Percentiles rank a stretch among this genome's conserved stretches.
phyloP scores from a whole-genome alignment of 2,888 invertebrate species.

The Odontocerum albicorne region DNA sequence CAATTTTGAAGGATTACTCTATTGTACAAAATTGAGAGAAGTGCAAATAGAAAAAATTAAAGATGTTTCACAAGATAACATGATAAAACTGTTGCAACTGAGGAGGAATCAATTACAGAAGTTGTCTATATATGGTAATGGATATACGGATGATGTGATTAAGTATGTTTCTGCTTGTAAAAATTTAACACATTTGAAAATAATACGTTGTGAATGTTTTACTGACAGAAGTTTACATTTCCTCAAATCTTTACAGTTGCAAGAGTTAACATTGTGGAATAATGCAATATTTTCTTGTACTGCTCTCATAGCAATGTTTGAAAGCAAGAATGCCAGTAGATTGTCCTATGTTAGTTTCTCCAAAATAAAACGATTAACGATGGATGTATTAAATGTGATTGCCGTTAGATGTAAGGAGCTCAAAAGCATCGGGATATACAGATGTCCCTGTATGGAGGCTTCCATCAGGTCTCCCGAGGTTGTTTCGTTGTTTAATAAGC shows the following conservation, averaged over 20 bases:
- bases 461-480: slow-evolving; percentile 46
- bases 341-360: slow-evolving; percentile 51
- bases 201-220: slow-evolving; percentile 50
- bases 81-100: slow-evolving; percentile 45
- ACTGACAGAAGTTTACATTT: slow-evolving; percentile 47
- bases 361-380: slow-evolving; percentile 48
- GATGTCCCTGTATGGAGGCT: slow-evolving; percentile 46
- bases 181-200: slow-evolving; percentile 47
- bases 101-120: slow-evolving; percentile 45
- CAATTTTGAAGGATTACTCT: slow-evolving; percentile 47
- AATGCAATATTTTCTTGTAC: slow-evolving; percentile 48
- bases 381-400: slow-evolving; percentile 49
- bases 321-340: slow-evolving; percentile 43
- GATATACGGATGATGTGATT: slow-evolving; percentile 48
- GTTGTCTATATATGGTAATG: slow-evolving; percentile 50
- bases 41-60: slow-evolving; percentile 52
- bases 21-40: slow-evolving; percentile 46
- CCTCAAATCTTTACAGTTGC: slow-evolving; percentile 43
- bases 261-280: slow-evolving; percentile 53
- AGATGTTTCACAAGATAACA: slow-evolving; percentile 44
- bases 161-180: slow-evolving; percentile 46
- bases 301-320: slow-evolving; percentile 44
- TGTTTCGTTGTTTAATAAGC: slow-evolving; percentile 1
- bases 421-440: slow-evolving; percentile 51
- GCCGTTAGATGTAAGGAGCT: slow-evolving; percentile 50